Percentiles rank a stretch among this genome's conserved stretches.
phyloP scores from a whole-genome alignment of 2,888 invertebrate genomes.

The Deroplatys truncata region DNA sequence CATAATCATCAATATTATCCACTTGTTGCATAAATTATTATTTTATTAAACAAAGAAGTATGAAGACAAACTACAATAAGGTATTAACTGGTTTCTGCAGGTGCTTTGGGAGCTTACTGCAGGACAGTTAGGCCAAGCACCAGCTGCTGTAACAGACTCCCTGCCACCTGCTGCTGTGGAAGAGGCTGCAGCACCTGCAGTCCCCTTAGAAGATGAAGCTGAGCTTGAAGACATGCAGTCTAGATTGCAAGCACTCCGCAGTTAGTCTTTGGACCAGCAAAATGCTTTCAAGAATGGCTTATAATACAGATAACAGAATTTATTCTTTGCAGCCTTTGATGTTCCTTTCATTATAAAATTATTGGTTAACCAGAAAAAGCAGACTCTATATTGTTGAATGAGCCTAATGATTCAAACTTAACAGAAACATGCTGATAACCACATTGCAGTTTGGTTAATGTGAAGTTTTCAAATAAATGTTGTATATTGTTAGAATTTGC shows the following conservation, averaged over 20 bases:
- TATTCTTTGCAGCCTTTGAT: neutral
- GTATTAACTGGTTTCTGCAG: slow-evolving; percentile 41
- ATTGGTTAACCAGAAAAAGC: neutral
- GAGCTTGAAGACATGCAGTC: slow-evolving; percentile 92
- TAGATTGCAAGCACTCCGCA: slow-evolving; percentile 79
- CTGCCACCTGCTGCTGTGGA: slow-evolving; percentile 44
- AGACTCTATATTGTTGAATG: neutral
- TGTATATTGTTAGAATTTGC: neutral
- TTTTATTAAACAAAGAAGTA: too few species aligned
- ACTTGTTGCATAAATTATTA: too few species aligned
- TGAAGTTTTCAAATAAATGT: neutral
- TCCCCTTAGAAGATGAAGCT: slow-evolving; percentile 63
- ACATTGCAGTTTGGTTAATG: neutral
- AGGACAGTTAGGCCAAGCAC: slow-evolving; percentile 89
- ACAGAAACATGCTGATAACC: neutral
- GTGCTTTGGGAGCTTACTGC: slow-evolving; percentile 86
- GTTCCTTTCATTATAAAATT: neutral
- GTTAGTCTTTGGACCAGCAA: slow-evolving; percentile 50
- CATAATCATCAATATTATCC: too few species aligned
- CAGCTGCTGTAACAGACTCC: slow-evolving; percentile 55
- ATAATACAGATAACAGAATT: neutral
- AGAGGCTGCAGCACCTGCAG: slow-evolving; percentile 59
- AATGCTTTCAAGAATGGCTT: neutral
- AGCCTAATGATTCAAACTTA: neutral
- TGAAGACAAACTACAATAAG: neutral